Base-by-base conservation (phyloP, 2,888 invertebrate species). In the Masnerella sp. region DNA sequence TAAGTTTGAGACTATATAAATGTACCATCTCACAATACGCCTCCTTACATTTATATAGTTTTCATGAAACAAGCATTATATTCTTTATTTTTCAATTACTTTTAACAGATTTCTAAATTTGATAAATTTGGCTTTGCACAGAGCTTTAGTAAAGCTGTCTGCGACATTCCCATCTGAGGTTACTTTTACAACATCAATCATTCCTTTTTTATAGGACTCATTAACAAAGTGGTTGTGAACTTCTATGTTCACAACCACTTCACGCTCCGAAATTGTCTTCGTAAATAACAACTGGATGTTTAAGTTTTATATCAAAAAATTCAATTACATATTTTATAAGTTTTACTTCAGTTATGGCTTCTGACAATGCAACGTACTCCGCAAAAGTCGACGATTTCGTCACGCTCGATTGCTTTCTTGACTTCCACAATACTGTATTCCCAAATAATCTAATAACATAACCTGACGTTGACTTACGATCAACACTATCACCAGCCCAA, bases 401-500 rank as follows among this genome's bases (percentile, higher is more conserved):
- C 42, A 76, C 71, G 40, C 51, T 28, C 9, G n/a, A 25, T 56
- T 75, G 75, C 54, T 76, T 78, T 34, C 40, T 11, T 0, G 76
- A 70, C 43, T 73, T 77, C 77, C 75, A 76, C 18, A 18, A 22
- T 1, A 78, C 32, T 2, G 38, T 36, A 54, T 75, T 76, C 30
- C 62, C 69, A 51, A 22, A 76, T 7, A 74, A 17, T 62, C 49
- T 68, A 1, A 78, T 67, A 40, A 76, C 17, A 67, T 58, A 78
- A 1, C 75, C 78, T 0, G 78, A 36, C 1, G 78, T 76, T 2
- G 75, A 76, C 28, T 76, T 76, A 14, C 77, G 51, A 45, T 76
- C 73, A 0, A 56, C 4, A 14, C 25, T 40, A 45, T 75, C 77
- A 7, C 75, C 77, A 17, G 75, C 72, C 72, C 58, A 72, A 52